Conservation (phyloP, 2,797 vertebrate species). For the Neomorphus geoffroyi region DNA sequence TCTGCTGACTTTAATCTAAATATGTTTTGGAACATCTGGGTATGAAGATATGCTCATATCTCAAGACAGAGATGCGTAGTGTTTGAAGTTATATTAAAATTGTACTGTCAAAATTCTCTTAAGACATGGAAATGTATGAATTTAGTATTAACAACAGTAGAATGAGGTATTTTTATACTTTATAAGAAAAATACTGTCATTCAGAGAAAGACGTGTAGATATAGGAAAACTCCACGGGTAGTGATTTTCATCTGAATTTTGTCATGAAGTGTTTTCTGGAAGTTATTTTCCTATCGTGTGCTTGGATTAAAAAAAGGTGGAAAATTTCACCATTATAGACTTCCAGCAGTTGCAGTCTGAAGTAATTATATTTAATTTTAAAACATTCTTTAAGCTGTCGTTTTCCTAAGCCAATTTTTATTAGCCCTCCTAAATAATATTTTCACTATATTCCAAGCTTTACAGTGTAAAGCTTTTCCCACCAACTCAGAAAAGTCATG, state of each 20-base stretch:
- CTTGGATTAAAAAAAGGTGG: background rate
- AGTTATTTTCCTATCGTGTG: background rate
- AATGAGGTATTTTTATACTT: background rate
- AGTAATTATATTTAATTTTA: conserved; percentile 26
- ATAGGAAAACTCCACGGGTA: background rate
- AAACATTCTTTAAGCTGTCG: background rate
- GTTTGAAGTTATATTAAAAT: conserved; percentile 6
- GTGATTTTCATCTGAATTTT: conserved; percentile 10
- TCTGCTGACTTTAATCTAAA: conserved; percentile 8
- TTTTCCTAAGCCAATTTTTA: conserved; percentile 9
- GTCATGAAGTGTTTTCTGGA: background rate
- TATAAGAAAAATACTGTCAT: background rate
- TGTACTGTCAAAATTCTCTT: background rate
- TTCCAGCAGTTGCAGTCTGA: background rate
- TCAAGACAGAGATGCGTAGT: background rate
- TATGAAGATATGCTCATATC: background rate
- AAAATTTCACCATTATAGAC: background rate
- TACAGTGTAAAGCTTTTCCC: conserved; percentile 1
- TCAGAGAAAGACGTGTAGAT: background rate
- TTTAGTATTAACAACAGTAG: background rate
- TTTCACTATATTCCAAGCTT: background rate
- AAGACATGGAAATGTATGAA: background rate
- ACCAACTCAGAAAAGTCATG: background rate
- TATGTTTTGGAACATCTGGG: background rate
- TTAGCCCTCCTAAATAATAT: background rate